phyloP scores from a whole-genome alignment of 2,888 invertebrate species.

The Didymodactylos carnosus region DNA sequence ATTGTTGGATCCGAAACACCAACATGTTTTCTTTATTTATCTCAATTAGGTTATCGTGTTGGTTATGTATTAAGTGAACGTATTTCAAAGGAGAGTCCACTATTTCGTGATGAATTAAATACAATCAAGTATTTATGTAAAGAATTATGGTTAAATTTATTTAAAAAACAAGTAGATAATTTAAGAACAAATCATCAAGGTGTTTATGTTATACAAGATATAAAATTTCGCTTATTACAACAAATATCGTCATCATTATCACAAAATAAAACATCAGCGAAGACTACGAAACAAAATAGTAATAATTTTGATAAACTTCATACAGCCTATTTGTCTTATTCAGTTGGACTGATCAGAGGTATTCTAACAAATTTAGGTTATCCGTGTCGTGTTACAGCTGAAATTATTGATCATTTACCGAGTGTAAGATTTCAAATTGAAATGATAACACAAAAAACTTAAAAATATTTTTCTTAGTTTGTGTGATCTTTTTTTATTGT shows the following conservation, averaged over 20 bases:
- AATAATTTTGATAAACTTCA: neutral
- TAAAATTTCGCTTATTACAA: constrained; percentile 68
- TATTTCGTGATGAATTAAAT: constrained; percentile 60
- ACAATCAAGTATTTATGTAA: constrained; percentile 96
- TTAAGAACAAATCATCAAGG: constrained; percentile 90
- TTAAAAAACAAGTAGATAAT: constrained; percentile 94
- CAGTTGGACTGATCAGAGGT: constrained; percentile 81
- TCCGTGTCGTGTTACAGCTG: constrained; percentile 61
- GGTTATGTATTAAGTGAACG: neutral
- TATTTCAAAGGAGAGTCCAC: neutral
- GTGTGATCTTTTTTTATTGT: too few species aligned
- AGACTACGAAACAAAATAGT: too few species aligned
- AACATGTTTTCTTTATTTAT: neutral
- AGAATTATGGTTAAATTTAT: constrained; percentile 91
- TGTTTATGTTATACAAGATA: constrained; percentile 88
- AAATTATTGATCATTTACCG: neutral
- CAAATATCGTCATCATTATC: constrained; percentile 37
- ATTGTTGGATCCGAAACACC: too few species aligned
- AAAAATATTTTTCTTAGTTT: too few species aligned
- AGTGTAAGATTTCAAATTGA: neutral
- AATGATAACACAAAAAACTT: too few species aligned
- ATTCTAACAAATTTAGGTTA: constrained; percentile 81
- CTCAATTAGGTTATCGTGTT: neutral
- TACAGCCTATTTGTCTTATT: constrained; percentile 51
- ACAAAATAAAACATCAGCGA: neutral